Conservation (phyloP, 2,797 vertebrate species). For the Pteropus rufus region DNA sequence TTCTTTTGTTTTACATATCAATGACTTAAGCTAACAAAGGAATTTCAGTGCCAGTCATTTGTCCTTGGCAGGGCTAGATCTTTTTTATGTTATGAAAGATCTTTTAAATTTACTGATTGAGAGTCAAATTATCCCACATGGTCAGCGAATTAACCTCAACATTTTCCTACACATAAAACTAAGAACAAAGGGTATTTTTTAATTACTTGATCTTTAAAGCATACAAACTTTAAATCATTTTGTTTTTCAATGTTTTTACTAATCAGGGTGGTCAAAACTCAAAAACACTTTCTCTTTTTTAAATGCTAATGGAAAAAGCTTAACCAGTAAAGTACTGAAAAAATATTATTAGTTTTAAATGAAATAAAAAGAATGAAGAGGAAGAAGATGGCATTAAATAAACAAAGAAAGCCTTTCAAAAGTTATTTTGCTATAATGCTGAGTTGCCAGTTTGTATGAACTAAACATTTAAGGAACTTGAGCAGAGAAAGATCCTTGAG, state of each 20-base stretch:
- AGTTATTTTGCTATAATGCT: neutral
- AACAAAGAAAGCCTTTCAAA: conserved; percentile 39
- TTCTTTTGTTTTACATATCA: conserved; percentile 80
- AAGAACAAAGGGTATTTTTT: conserved; percentile 75
- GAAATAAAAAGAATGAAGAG: conserved; percentile 3
- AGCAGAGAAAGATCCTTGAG: neutral
- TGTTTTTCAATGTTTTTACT: conserved; percentile 68
- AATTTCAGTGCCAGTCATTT: conserved; percentile 76
- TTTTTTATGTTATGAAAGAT: conserved; percentile 78
- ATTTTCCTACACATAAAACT: conserved; percentile 74
- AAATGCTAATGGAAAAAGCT: conserved; percentile 47
- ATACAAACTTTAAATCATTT: conserved; percentile 68
- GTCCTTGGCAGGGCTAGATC: conserved; percentile 72
- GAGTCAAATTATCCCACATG: conserved; percentile 76
- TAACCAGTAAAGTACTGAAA: conserved; percentile 48
- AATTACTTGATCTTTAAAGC: conserved; percentile 75
- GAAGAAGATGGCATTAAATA: neutral
- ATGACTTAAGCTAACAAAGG: conserved; percentile 78
- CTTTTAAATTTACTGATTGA: conserved; percentile 78
- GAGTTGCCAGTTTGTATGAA: neutral
- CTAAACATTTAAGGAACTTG: neutral
- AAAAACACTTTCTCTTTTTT: conserved; percentile 58
- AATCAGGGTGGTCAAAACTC: conserved; percentile 68
- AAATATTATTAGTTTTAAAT: neutral
- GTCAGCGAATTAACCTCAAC: conserved; percentile 73